phyloP scores from a whole-genome alignment of 2,113 vertebrate species.

The Amblyornis subalaris region DNA sequence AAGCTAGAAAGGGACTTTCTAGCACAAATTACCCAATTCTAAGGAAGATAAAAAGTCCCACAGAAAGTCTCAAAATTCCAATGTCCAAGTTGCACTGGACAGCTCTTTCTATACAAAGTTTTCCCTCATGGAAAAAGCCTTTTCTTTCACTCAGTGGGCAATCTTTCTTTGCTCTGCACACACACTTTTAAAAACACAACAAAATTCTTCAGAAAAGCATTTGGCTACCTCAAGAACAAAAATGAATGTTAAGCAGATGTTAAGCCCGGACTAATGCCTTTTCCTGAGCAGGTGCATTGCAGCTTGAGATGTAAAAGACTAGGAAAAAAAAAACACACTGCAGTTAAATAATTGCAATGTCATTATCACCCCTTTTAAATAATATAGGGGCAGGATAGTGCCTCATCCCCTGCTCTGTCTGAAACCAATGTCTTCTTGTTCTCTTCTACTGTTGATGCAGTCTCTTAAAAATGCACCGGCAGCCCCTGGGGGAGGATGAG shows the following conservation, averaged over 20 bases:
- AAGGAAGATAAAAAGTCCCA: neutral
- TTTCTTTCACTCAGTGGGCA: neutral
- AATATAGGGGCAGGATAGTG: neutral
- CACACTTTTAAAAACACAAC: neutral
- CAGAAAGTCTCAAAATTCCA: neutral
- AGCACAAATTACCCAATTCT: neutral
- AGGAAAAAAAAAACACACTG: neutral
- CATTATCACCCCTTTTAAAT: neutral
- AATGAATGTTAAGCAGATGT: neutral
- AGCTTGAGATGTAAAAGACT: neutral
- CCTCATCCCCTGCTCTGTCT: neutral
- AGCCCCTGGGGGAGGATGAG: neutral
- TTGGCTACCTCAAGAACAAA: neutral
- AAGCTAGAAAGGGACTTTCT: neutral
- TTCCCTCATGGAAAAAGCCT: neutral
- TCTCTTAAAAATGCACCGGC: neutral
- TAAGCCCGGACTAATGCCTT: neutral
- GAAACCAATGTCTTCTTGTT: neutral
- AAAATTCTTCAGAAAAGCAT: neutral
- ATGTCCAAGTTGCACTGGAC: rapidly evolving
- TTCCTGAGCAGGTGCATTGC: neutral
- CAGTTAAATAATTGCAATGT: neutral
- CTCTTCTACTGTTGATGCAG: neutral
- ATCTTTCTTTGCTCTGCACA: neutral
- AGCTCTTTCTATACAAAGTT: neutral